Base-by-base conservation (phyloP, 1,140 invertebrate species). In the Augochlora pura region DNA sequence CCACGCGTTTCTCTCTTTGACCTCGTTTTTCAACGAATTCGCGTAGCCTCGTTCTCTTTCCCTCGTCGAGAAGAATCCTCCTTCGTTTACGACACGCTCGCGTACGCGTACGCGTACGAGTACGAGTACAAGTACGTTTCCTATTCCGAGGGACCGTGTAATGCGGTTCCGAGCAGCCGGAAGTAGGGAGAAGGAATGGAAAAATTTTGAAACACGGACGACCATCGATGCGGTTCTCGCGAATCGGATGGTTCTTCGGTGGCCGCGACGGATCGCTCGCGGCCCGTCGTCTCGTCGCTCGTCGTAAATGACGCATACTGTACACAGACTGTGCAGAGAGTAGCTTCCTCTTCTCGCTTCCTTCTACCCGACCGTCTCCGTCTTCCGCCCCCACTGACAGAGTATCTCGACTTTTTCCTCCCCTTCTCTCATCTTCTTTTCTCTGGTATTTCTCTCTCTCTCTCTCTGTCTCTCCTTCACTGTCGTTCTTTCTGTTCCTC, bases 301-400 rank as follows among this genome's bases (percentile, higher is more conserved):
- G 38, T 71, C 71, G 46, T 75, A 80, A 80, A 69, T 64, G 81
- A 82, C 81, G 79, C 81, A 42, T 62, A 74, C 78, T 67, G 23
- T 59, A 52, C 78, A 59, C 32, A 23, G 9, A 14, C 21, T 21
- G 68, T 32, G 39, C 21, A 39, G 32, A 57, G 54, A 38, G 32
- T 63, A n/a, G 10, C 39, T 21, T 68, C 16, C 21, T 60, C 32
- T 10, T 62, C 27, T 52, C 57, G 60, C 39, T 60, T 68, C 39
- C 65, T 75, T 75, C 32, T 14, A 78, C 80, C 78, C 67, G 21
- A 77, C 78, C 67, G 71, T 73, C 79, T 72, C n/a, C 57, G 38
- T 76, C 65, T 84, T 82, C 83, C 85, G 82, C 80, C 81, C 87
- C 84, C 82, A 76, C 86, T 77, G 18, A 57, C 18, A 18, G 64